Evolutionary conservation across 1,140 invertebrate genomes (phyloP), one percentile per base, ranked within the genome.

Genomic region (Conus ventricosus): DNA sequence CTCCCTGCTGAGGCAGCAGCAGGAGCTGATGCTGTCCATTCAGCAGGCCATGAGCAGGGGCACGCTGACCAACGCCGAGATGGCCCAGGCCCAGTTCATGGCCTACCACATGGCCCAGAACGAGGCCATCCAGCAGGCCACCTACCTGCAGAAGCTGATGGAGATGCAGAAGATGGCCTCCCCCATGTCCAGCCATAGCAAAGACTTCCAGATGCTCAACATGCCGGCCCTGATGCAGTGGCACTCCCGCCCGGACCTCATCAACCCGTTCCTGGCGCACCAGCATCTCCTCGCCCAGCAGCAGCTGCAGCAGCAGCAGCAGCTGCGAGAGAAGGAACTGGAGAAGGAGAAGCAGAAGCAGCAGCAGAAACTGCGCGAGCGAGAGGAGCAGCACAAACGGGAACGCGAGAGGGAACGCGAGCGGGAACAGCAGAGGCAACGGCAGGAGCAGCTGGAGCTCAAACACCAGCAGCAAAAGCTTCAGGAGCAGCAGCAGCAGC

Each of bases 71-170:
- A 57, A 57, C 53, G 60, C 60, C 60, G 83, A 84, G 53, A 25
- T 84, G 83, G 60, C 27, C 57, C 57, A 85, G 84, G 84, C 84
- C 23, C 84, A 85, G 27, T 10, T 85, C 6, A 63, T 63, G 27
- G 84, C 84, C 39, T 67, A 67, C n/a, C 84, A 85, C 54, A 85
- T 85, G 84, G 84, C 84, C 4, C 84, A 85, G 57, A 60, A n/a
- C 20, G 84, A 85, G 84, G 84, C 84, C n/a, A 39, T 39, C 55
- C 84, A 67, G 23, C 84, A 85, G 23, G 84, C 84, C 55, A 85
- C 25, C 57, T 63, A 63, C 23, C 13, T 85, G 57, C 54, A 55
- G 54, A 85, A 80, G 78, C 11, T 71, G 67, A 71, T 71, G 67
- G 67, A 71, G 67, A 71, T 71, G 67, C 67, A 71, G 67, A 71